These are phyloP conservation scores for human DNA, from an alignment of 2,113 vertebrate species.

Conservation along the genomic window GRCh38 chr4:80954001-80954500, in stretches of 20 bases:
- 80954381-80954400: neutral
- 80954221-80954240: neutral
- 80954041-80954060: neutral
- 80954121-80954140: neutral
- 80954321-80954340: neutral
- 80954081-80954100: neutral
- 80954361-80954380: neutral
- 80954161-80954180: neutral
- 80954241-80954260: neutral
- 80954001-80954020: neutral
- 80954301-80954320: neutral
- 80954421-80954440: neutral
- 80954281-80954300: neutral
- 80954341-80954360: neutral
- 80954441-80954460: neutral
- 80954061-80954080: neutral
- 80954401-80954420: neutral
- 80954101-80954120: neutral
- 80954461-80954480: neutral
- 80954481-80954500: neutral
- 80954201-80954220: neutral
- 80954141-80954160: neutral
- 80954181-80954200: neutral
- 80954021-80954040: neutral
- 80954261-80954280: neutral